Base-by-base conservation (phyloP, 1,140 invertebrate genomes). In the Bradynema listronoti region DNA sequence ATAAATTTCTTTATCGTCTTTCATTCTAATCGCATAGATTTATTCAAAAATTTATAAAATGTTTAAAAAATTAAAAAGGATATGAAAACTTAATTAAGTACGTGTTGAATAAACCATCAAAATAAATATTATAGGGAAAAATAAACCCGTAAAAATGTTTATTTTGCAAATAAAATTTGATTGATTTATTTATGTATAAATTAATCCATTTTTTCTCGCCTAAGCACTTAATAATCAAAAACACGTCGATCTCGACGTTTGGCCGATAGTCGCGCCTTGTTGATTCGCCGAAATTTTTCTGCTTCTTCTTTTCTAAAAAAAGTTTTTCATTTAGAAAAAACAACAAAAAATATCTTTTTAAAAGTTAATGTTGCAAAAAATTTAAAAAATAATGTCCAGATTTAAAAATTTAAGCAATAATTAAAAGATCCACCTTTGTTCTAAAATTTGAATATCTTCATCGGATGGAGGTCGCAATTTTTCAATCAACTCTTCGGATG, bases 381-480 rank as follows among this genome's bases (percentile, higher is more conserved):
- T 22, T 19, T 43, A 22, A 43, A 43, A 22, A 4, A 22, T 9
- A 11, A 6, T 25, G 9, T 4, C 4, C 19, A 6, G 6, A 51
- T 24, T 7, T 25, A 36, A 6, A 0, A 30, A 4, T 33, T 45
- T 33, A 1, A 46, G 5, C n/a, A 33, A 57, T 53, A 16, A 7
- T 58, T 16, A 5, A 47, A 7, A 27, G n/a, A 24, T 11, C 25
- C 30, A 72, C 66, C 55, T 52, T 60, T 69, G 33, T 24, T 72
- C 49, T 24, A 69, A 0, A 39, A 51, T 19, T 25, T 42, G 9
- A 9, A 27, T 14, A 41, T 69, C 53, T 22, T 69, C 65, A 22
- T 49, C 41, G 22, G n/a, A 43, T 16, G 53, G 43, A 14, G 32
- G n/a, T 7, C 50, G 27, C 7, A 22, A 39, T 27, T 57, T 53